phyloP scores from a whole-genome alignment of 2,797 vertebrate species.

The Poecile montanus region DNA sequence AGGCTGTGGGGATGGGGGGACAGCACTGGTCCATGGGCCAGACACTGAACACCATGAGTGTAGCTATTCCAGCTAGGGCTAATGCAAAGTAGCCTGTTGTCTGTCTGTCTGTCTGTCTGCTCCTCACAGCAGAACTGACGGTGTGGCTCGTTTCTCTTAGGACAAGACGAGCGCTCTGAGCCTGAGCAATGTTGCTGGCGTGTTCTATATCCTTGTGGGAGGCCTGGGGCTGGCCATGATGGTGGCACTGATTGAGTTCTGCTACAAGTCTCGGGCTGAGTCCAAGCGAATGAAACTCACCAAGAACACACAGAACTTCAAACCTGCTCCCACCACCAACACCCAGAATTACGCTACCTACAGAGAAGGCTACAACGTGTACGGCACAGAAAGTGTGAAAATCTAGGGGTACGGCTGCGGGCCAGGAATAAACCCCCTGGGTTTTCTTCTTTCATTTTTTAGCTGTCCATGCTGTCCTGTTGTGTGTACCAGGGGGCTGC shows the following conservation, averaged over 20 bases:
- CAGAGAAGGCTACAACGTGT: constrained; percentile 99
- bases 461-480: neutral
- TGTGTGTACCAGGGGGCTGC: neutral
- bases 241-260: constrained; percentile 99
- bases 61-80: constrained; percentile 53
- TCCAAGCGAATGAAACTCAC: constrained; percentile 99
- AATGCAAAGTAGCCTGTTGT: constrained; percentile 56
- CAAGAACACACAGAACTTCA: constrained; percentile 99
- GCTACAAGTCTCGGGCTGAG: constrained; percentile 99
- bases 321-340: constrained; percentile 95
- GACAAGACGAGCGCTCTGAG: constrained; percentile 99
- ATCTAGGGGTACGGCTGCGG: constrained; percentile 92
- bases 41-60: neutral
- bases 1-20: neutral
- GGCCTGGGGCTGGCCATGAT: constrained; percentile 99
- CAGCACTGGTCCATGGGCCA: neutral
- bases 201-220: constrained; percentile 99
- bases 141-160: constrained; percentile 89
- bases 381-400: constrained; percentile 99
- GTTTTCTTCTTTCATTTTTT: neutral
- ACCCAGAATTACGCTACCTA: constrained; percentile 99
- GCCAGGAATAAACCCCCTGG: constrained; percentile 43
- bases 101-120: constrained; percentile 25
- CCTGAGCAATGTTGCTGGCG: constrained; percentile 99
- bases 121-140: constrained; percentile 76